Evolutionary conservation across 2,797 vertebrate species (phyloP), one percentile per base, ranked within the genome.

Genomic region (Schizothorax lantsangensis): DNA sequence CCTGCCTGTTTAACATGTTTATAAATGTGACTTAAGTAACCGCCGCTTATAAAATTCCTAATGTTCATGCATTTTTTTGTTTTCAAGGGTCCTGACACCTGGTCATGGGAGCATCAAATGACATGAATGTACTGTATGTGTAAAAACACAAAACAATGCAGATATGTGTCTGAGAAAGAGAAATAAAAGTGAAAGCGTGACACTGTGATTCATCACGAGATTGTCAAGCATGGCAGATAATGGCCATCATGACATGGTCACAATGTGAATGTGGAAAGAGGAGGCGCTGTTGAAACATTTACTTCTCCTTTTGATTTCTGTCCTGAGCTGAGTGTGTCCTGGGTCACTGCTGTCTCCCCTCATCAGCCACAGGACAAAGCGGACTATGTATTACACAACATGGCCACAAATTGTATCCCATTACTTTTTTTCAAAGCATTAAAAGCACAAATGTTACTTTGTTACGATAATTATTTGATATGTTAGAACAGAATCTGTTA

Each of bases 251-350:
- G 69, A 79, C 66, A 84, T 15, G 73, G 21, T 75, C 79, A 72
- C 49, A 72, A 59, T 83, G 86, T 83, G 72, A 83, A 69, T 62
- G 73, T 68, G 74, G 47, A 80, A 75, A 81, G 74, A 75, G 47
- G 40, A 43, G 77, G 14, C 52, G 21, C 26, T 74, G 79, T 52
- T 73, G 71, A 82, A 77, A 82, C 54, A 54, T 83, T 81, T 66
- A 77, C 79, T 89, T 88, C 86, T 74, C 5, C 75, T 85, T 88
- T 89, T 64, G 71, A 43, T 33, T 52, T 40, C 54, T 68, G 80
- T 36, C 71, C 73, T 74, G 54, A 85, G 71, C 47, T 47, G 52
- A 81, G 69, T 15, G 33, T 81, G 49, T 71, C 57, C 40, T 23
- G 36, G 36, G 73, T 59, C 40, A 47, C 23, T 45, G 14, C 69